A percentile compares a stretch with the other conserved stretches of the same genome.
Evolutionary conservation across 2,113 vertebrate species (phyloP).

Genomic region (Apeltes quadracus): DNA sequence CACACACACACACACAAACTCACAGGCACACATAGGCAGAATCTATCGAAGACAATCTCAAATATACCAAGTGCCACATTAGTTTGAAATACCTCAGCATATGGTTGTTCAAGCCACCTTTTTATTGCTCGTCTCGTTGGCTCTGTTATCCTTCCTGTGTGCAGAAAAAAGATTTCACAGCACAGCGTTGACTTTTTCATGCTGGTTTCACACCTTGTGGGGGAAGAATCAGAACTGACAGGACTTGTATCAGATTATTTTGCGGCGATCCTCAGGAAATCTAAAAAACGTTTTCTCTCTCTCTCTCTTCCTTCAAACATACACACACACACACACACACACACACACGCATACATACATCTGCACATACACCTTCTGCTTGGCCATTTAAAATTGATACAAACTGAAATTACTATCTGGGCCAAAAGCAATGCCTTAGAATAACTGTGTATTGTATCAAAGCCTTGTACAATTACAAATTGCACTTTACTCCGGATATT

Average conservation of each 20-base stretch:
- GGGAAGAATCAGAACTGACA: slow-evolving; percentile 71
- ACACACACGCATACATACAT: not conserved
- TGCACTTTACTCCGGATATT: too few species aligned
- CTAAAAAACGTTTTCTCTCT: slow-evolving; percentile 34
- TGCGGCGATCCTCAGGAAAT: slow-evolving; percentile 57
- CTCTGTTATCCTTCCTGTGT: slow-evolving; percentile 26
- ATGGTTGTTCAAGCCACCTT: slow-evolving; percentile 15
- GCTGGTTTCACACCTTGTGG: slow-evolving; percentile 70
- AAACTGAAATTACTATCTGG: slow-evolving; percentile 19
- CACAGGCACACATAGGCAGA: not conserved
- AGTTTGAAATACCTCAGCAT: slow-evolving; percentile 11
- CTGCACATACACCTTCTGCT: slow-evolving; percentile 14
- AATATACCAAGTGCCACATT: not conserved
- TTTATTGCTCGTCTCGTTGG: slow-evolving; percentile 33
- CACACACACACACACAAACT: slow-evolving; percentile 2
- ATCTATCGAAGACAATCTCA: slow-evolving; percentile 1
- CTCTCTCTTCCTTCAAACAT: not conserved
- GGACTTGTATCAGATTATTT: slow-evolving; percentile 57
- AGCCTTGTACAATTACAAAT: not conserved
- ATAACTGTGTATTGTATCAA: not conserved
- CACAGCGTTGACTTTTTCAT: slow-evolving; percentile 54
- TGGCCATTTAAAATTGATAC: slow-evolving; percentile 30
- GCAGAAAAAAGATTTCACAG: slow-evolving; percentile 53
- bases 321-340: not conserved
- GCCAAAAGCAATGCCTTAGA: slow-evolving; percentile 10